Evolutionary conservation across 2,888 invertebrate genomes (phyloP), one percentile per base, ranked within the genome.

Genomic region (Melinopterus prodromus): DNA sequence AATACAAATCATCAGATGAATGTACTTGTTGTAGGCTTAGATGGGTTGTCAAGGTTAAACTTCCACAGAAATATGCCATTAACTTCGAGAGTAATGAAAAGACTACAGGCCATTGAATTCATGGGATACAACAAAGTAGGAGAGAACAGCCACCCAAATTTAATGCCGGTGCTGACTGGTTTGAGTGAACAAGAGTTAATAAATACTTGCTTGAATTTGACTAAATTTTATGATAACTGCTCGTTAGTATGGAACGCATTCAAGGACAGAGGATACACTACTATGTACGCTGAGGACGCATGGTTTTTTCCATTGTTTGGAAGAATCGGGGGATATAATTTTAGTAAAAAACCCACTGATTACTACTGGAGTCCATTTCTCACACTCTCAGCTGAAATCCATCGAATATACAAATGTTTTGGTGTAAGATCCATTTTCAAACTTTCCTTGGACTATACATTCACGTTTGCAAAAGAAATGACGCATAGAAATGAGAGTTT

Each of bases 61-160:
- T 94, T 97, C 84, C 92, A 95, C 82, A 92, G 98, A 71, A 95
- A 95, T 84, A 95, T 98, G 95, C 95, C 95, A 0, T 91, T 91
- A 85, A 96, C 96, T 0, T 89, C 92, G 16, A 87, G 90, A 2
- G 92, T 91, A 83, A 90, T 97, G 77, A 90, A 91, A 80, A 82
- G 87, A 76, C 90, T 95, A 81, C 91, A 91, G 12, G 94, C 94
- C 70, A 91, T 96, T 78, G 97, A 97, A 87, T 91, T 98, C 87
- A 89, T 94, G 83, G 98, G 98, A 5, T 98, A 97, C 88, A 97
- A 96, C 87, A 98, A 98, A 91, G 95, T 98, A 6, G 98, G 94
- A 2, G 98, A 98, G 88, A 98, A 98, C 88, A 98, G 98, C 0
- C 98, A 96, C 87, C 97, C 97, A 0, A 98, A 98, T 88, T 88